phyloP scores from a whole-genome alignment of 2,797 vertebrate genomes.

The Sebastes taczanowskii region DNA sequence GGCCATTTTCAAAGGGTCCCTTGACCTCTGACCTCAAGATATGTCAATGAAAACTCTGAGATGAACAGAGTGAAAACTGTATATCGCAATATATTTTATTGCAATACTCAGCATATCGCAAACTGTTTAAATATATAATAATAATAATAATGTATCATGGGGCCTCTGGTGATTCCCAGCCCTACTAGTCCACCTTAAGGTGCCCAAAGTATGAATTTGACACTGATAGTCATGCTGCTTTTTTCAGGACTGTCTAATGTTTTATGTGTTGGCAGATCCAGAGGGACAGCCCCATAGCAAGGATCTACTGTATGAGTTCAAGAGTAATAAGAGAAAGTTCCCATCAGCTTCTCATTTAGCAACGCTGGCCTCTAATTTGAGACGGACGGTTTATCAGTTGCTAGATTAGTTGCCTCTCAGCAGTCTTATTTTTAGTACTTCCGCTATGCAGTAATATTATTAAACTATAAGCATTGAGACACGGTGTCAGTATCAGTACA shows the following conservation, averaged over 20 bases:
- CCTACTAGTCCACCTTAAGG: no score
- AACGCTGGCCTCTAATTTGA: background rate
- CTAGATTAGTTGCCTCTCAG: background rate
- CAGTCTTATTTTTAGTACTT: constrained; percentile 34
- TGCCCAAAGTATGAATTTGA: background rate
- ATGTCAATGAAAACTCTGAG: no score
- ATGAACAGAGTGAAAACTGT: no score
- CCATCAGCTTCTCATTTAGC: background rate
- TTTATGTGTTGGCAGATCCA: constrained; percentile 11
- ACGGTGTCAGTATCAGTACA: background rate
- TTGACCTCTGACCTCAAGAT: no score
- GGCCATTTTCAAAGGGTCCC: no score
- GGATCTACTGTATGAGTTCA: background rate
- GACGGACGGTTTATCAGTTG: background rate
- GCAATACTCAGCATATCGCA: no score
- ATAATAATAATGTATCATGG: no score
- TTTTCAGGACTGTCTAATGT: background rate
- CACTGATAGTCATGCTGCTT: background rate
- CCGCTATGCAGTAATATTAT: background rate
- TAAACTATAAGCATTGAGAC: background rate
- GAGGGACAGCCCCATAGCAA: background rate
- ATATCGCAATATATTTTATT: no score
- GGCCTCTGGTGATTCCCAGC: no score
- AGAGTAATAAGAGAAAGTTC: constrained; percentile 19
- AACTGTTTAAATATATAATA: no score